Percentiles rank a stretch among this genome's conserved stretches.
These are phyloP conservation scores for Trachymyrmex cornetzi DNA, from an alignment of 1,140 invertebrate genomes.

Conservation along the genomic window DNA sequence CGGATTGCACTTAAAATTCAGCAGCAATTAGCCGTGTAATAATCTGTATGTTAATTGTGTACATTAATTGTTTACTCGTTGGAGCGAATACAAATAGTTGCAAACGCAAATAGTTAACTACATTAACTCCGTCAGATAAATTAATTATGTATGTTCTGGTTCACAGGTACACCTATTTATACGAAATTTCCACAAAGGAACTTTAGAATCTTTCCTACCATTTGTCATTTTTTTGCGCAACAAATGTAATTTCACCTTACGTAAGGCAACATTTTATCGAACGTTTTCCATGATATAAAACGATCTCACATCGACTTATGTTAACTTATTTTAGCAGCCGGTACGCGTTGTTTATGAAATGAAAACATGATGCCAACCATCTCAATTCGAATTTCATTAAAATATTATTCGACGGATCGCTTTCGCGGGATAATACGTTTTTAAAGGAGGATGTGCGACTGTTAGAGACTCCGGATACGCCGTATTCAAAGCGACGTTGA, in stretches of 20 bases:
- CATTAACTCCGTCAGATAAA: conserved; percentile 45
- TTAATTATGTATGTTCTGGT: conserved; percentile 40
- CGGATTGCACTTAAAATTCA: conserved; percentile 57
- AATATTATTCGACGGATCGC: conserved; percentile 54
- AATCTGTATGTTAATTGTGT: conserved; percentile 60
- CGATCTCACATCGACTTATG: conserved; percentile 24
- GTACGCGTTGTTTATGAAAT: conserved; percentile 38
- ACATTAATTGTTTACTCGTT: conserved; percentile 60
- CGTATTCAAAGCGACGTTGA: conserved; percentile 40
- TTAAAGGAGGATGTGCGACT: conserved; percentile 48
- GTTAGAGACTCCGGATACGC: conserved; percentile 39
- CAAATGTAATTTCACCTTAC: background rate
- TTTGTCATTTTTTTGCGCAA: background rate
- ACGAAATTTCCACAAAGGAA: background rate
- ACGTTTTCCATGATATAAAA: background rate
- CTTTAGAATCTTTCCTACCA: background rate
- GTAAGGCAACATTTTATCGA: background rate
- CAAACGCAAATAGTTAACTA: conserved; percentile 56
- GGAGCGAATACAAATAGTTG: conserved; percentile 40
- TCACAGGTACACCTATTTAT: background rate
- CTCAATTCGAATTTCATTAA: conserved; percentile 64
- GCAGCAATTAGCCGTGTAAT: conserved; percentile 49
- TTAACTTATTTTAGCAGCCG: conserved; percentile 16
- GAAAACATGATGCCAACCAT: conserved; percentile 51
- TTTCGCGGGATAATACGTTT: conserved; percentile 48